Percentiles rank a stretch among this genome's conserved stretches.
These are phyloP conservation scores for Microdon myrmicae DNA, from an alignment of 2,888 invertebrate genomes.

Conservation along the genomic window DNA sequence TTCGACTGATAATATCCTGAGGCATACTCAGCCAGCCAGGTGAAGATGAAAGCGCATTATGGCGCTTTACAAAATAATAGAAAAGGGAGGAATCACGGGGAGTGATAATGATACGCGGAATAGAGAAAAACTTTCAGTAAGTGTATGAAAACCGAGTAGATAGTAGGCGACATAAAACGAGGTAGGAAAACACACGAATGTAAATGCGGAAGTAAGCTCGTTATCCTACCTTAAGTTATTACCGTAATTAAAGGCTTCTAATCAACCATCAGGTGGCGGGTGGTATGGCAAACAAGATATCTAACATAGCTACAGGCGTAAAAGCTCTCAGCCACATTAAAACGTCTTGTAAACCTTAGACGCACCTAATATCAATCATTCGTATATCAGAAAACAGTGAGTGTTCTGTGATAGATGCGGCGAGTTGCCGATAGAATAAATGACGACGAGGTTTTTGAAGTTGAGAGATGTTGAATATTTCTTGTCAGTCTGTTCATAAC, in stretches of 20 bases:
- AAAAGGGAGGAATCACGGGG: constrained; percentile 2
- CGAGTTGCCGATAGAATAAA: too few species aligned
- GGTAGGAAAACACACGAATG: constrained; percentile 42
- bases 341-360: too few species aligned
- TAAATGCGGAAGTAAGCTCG: constrained; percentile 47
- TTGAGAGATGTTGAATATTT: too few species aligned
- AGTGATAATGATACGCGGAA: constrained; percentile 4
- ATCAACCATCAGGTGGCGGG: constrained; percentile 39
- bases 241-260: constrained; percentile 52
- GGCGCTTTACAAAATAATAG: constrained; percentile 37
- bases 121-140: neutral
- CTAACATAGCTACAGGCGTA: constrained; percentile 5
- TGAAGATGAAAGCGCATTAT: constrained; percentile 50
- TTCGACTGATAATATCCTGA: constrained; percentile 49
- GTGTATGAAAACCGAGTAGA: neutral
- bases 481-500: too few species aligned
- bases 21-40: constrained; percentile 45
- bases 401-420: too few species aligned
- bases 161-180: constrained; percentile 1
- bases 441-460: too few species aligned
- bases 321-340: constrained; percentile 35
- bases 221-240: constrained; percentile 52
- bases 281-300: too few species aligned
- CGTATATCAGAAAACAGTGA: too few species aligned
- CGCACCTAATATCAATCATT: too few species aligned